phyloP scores from a whole-genome alignment of 2,797 vertebrate genomes.

The Apogon hyalosoma region DNA sequence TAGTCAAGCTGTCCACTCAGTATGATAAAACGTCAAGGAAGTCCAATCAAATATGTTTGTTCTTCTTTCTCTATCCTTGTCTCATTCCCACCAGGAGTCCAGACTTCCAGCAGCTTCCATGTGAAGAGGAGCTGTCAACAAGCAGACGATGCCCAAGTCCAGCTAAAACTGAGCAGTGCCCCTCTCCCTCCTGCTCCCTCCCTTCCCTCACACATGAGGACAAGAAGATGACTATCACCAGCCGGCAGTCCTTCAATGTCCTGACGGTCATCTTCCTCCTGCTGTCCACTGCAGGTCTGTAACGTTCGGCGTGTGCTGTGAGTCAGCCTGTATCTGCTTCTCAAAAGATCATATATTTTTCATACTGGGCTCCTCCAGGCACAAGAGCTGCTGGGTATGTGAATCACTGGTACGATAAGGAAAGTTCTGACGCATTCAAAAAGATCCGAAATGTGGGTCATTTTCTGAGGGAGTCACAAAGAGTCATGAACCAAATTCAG shows the following conservation, averaged over 20 bases:
- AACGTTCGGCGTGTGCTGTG: conserved; percentile 27
- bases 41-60: conserved; percentile 62
- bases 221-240: conserved; percentile 96
- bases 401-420: background rate
- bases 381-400: conserved; percentile 3
- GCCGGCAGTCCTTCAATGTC: conserved; percentile 91
- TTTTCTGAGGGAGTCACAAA: conserved; percentile 8
- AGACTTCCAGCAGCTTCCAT: conserved; percentile 73
- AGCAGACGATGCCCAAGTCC: conserved; percentile 76
- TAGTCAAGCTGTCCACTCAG: conserved; percentile 59
- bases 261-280: conserved; percentile 90
- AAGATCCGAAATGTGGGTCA: conserved; percentile 19
- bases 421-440: conserved; percentile 9
- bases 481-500: conserved; percentile 33
- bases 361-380: background rate
- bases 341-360: conserved; percentile 5
- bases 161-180: conserved; percentile 73
- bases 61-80: conserved; percentile 53
- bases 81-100: conserved; percentile 68
- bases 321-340: conserved; percentile 25
- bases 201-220: conserved; percentile 87
- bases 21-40: conserved; percentile 46
- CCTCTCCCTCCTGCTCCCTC: conserved; percentile 59
- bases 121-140: conserved; percentile 72
- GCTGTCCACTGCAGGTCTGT: conserved; percentile 93